Percentiles rank a stretch among this genome's conserved stretches.
These are phyloP conservation scores for Galeruca laticollis DNA, from an alignment of 2,888 invertebrate genomes.

Conservation along the genomic window DNA sequence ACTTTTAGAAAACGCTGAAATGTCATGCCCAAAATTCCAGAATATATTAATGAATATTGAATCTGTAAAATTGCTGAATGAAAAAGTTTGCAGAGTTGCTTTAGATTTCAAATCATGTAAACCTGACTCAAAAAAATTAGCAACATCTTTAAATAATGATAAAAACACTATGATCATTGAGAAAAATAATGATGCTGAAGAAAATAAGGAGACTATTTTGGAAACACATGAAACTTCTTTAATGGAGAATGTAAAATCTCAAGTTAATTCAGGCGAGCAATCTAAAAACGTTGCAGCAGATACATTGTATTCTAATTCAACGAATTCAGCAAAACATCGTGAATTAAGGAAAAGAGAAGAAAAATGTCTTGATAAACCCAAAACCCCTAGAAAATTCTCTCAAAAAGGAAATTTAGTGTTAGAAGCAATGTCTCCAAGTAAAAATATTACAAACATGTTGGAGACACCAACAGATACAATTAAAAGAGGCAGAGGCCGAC, in stretches of 20 bases:
- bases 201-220: background rate
- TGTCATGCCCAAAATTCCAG: background rate
- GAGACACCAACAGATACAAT: background rate
- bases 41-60: background rate
- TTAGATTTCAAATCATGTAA: background rate
- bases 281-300: background rate
- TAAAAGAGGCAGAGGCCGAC: background rate
- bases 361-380: background rate
- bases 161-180: too few species aligned
- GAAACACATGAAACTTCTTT: too few species aligned
- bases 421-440: background rate
- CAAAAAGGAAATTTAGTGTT: background rate
- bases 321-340: too few species aligned
- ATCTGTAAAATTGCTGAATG: background rate
- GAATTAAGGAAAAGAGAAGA: background rate
- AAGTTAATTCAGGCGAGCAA: background rate
- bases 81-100: background rate
- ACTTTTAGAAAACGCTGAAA: background rate
- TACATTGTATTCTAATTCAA: too few species aligned
- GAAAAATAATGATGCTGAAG: too few species aligned
- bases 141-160: background rate
- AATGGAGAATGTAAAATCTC: background rate
- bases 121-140: background rate
- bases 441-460: background rate
- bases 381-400: background rate